A percentile compares a stretch with the other conserved stretches of the same genome.
Conservation (phyloP, 2,888 invertebrate genomes). For the Zhuqinia jingwanae region DNA sequence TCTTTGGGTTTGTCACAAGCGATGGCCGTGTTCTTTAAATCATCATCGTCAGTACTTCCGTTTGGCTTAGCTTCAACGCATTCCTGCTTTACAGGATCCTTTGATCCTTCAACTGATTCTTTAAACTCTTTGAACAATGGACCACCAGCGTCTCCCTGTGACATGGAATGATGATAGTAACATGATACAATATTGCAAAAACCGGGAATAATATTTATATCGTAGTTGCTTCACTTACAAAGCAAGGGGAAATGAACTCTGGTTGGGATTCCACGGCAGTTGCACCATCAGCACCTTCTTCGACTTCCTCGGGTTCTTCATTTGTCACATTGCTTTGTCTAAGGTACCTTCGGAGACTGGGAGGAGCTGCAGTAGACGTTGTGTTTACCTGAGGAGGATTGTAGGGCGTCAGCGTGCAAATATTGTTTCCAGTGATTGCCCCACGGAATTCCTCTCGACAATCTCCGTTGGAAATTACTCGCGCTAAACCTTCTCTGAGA, state of each 20-base stretch:
- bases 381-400: not conserved
- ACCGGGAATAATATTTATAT: too few relatives aligned
- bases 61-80: constrained; percentile 74
- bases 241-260: constrained; percentile 70
- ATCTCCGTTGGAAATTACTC: constrained; percentile 72
- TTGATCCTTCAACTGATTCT: constrained; percentile 50
- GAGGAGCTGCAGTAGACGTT: not conserved
- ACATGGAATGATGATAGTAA: too few relatives aligned
- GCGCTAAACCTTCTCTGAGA: constrained; percentile 67
- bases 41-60: constrained; percentile 56
- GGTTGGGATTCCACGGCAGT: not conserved
- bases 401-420: constrained; percentile 72
- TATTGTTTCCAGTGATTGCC: constrained; percentile 74
- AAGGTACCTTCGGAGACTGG: not conserved
- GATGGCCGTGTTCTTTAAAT: constrained; percentile 4
- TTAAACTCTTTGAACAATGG: constrained; percentile 73
- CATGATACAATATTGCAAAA: not conserved
- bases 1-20: constrained; percentile 66
- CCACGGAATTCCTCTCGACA: constrained; percentile 72
- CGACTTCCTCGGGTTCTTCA: constrained; percentile 28
- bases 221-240: constrained; percentile 52
- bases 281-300: constrained; percentile 10
- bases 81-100: constrained; percentile 64
- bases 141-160: constrained; percentile 73
- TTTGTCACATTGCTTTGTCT: constrained; percentile 51